Base-by-base conservation (phyloP, 2,888 invertebrate genomes). In the Creontiades dilutus region DNA sequence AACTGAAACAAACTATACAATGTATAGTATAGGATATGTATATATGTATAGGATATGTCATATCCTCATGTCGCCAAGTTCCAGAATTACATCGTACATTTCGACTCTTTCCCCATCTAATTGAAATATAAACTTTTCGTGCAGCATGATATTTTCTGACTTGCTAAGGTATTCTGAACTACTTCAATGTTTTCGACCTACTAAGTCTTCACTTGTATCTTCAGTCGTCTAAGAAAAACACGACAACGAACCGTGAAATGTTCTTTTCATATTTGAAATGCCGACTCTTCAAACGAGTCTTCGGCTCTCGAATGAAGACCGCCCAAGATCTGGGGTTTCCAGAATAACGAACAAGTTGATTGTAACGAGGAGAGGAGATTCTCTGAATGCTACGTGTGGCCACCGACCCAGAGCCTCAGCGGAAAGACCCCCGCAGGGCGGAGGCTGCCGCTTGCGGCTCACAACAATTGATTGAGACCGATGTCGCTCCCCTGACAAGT, bases 391-490 rank as follows among this genome's bases (percentile, higher is more conserved):
- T 52, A 52, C 52, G 68, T 61, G 61, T 68, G 68, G 19, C 68
- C 68, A 68, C 68, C 68, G n/a, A n/a, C n/a, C 68, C 68, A 9
- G 68, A 2, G 37, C 3, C 7, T 37, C 37, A 68, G 23, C 68
- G 68, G 23, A 68, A 23, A 68, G 23, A 68, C 68, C 68, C 23
- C 68, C 11, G 52, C 11, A 52, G 52, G 68, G 23, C 23, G 68
- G 68, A 68, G 68, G 82, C 27, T 82, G 80, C 80, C 46, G 46
- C 80, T 52, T 82, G 47, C 27, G 82, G 82, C 14, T 7, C 23
- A 52, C 82, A 82, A 82, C 82, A 82, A 82, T 78, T 82, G 82
- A 82, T 82, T 82, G 82, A 82, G 82, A 82, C 82, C 82, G 82
- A 82, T 82, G 82, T 68, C 23, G 52, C 52, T 14, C 47, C 55